These are phyloP conservation scores for Psilopsiagon aurifrons DNA, from an alignment of 2,113 vertebrate genomes.

Conservation along the genomic window DNA sequence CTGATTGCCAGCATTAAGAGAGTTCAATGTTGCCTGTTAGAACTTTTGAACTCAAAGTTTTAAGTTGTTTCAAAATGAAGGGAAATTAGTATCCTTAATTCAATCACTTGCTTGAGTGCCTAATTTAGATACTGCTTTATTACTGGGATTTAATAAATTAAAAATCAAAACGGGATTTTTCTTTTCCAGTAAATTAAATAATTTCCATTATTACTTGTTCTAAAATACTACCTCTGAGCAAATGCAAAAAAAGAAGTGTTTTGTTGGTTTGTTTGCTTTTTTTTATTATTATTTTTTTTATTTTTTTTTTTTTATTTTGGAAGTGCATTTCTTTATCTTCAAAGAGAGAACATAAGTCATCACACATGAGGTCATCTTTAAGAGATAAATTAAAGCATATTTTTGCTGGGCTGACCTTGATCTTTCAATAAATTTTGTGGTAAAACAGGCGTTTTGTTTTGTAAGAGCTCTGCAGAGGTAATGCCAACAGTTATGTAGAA, in stretches of 20 bases:
- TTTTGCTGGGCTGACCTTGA: not conserved
- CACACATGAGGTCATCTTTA: not conserved
- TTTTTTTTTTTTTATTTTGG: not conserved
- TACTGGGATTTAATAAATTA: not conserved
- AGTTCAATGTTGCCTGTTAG: not conserved
- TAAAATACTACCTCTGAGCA: not conserved
- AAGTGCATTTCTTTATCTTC: not conserved
- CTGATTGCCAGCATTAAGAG: not conserved
- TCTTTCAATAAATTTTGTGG: not conserved
- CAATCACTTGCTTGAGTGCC: not conserved
- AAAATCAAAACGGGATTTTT: not conserved
- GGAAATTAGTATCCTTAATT: not conserved
- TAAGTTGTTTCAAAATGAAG: not conserved
- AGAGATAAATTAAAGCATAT: not conserved
- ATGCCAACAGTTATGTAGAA: not conserved
- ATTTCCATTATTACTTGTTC: not conserved
- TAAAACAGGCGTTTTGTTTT: not conserved
- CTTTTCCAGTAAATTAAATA: not conserved
- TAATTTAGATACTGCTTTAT: not conserved
- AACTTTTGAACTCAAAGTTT: not conserved
- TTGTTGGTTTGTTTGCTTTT: not conserved
- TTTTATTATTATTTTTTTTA: not conserved
- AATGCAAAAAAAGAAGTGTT: not conserved
- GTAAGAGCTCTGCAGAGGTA: not conserved
- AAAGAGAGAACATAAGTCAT: not conserved